Percentiles rank a stretch among this genome's conserved stretches.
These are phyloP conservation scores for Lithosia quadra DNA, from an alignment of 2,888 invertebrate species.

Conservation along the genomic window DNA sequence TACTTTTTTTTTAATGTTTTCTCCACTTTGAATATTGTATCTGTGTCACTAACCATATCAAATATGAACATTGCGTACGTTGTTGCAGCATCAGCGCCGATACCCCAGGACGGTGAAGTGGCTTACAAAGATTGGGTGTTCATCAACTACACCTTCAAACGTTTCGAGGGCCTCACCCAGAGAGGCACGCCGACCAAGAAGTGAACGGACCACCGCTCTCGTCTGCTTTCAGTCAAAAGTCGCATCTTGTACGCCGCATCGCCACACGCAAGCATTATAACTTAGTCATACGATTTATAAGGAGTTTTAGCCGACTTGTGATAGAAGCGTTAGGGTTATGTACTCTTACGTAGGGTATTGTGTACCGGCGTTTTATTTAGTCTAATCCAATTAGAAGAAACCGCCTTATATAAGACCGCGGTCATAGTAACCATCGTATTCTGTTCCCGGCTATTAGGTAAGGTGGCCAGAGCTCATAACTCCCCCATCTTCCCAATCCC, in stretches of 20 bases:
- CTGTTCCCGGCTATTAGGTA: no score
- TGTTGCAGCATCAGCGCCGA: conserved; percentile 93
- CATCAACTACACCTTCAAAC: conserved; percentile 99
- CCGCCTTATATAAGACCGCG: no score
- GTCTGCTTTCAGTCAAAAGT: conserved; percentile 46
- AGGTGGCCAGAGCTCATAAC: no score
- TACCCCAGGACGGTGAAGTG: conserved; percentile 95
- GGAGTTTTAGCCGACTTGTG: conserved; percentile 17
- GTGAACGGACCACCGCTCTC: conserved; percentile 70
- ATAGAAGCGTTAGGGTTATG: conserved; percentile 33
- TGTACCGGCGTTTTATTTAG: not conserved
- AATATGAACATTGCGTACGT: conserved; percentile 50
- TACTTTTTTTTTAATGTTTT: no score
- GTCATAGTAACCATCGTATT: no score
- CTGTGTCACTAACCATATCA: conserved; percentile 23
- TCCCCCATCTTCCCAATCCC: no score
- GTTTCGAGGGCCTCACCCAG: conserved; percentile 99
- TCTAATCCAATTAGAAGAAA: conserved; percentile 8
- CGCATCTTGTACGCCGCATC: conserved; percentile 19
- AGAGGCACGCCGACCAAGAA: conserved; percentile 94
- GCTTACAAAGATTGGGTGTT: conserved; percentile 99
- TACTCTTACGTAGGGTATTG: not conserved
- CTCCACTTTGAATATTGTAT: not conserved
- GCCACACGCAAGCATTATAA: conserved; percentile 27
- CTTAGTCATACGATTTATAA: conserved; percentile 22